phyloP scores from a whole-genome alignment of 2,797 vertebrate genomes.

The Hydrocynus forskahlii region DNA sequence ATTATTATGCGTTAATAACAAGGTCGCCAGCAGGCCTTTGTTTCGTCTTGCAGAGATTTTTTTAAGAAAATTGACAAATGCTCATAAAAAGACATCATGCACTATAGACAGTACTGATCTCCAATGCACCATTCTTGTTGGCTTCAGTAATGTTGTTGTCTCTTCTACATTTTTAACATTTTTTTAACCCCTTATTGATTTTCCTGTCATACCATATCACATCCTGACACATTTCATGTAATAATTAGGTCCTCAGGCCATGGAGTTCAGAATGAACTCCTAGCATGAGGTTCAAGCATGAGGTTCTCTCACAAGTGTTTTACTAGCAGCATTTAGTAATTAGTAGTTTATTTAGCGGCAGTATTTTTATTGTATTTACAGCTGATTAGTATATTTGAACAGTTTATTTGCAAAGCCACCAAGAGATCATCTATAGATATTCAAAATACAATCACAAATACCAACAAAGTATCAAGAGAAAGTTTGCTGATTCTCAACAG shows the following conservation, averaged over 20 bases:
- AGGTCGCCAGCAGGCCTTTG: background rate
- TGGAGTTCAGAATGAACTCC: background rate
- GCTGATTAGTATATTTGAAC: no score
- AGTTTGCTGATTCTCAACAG: no score
- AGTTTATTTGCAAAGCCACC: no score
- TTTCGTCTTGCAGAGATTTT: slow-evolving; percentile 1
- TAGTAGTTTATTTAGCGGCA: no score
- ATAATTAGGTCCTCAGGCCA: background rate
- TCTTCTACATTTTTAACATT: background rate
- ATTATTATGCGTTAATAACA: background rate
- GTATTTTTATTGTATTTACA: background rate
- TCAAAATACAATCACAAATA: no score
- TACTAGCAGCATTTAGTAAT: background rate
- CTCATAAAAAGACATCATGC: background rate
- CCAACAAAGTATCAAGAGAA: no score
- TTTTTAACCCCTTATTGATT: background rate
- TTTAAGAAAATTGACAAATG: background rate
- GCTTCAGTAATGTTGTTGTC: background rate
- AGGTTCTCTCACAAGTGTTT: background rate
- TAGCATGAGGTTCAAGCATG: background rate
- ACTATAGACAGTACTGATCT: no score
- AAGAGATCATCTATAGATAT: no score
- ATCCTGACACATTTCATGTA: background rate
- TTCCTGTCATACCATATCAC: background rate
- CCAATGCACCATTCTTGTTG: background rate